Percentiles rank a stretch among this genome's conserved stretches.
phyloP scores from a whole-genome alignment of 2,888 invertebrate genomes.

The Megamerina dolium region DNA sequence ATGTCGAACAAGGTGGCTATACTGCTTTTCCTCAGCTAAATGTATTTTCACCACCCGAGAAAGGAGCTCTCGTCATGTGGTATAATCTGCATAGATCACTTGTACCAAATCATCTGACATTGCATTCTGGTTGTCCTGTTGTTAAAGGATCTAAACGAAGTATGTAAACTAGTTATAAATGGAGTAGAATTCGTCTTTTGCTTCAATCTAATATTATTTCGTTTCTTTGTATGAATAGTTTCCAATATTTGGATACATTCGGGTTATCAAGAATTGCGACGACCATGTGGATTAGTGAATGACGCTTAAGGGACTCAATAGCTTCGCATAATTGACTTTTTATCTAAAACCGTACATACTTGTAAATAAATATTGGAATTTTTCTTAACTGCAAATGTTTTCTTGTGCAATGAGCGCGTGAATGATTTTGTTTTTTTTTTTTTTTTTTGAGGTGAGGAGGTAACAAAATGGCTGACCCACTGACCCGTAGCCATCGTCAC shows the following conservation, averaged over 20 bases:
- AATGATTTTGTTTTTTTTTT: too few relatives aligned
- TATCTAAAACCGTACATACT: too few relatives aligned
- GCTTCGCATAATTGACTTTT: too few relatives aligned
- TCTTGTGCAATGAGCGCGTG: too few relatives aligned
- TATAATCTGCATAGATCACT: slow-evolving; percentile 82
- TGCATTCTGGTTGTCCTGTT: slow-evolving; percentile 95
- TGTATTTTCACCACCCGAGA: slow-evolving; percentile 76
- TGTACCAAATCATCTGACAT: slow-evolving; percentile 75
- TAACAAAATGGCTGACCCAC: too few relatives aligned
- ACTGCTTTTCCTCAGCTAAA: slow-evolving; percentile 91
- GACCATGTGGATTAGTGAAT: slow-evolving; percentile 54
- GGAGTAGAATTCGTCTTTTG: neutral
- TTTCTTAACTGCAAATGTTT: too few relatives aligned
- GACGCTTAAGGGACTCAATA: slow-evolving; percentile 46
- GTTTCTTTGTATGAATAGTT: slow-evolving; percentile 50
- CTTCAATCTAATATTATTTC: neutral
- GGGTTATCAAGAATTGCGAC: slow-evolving; percentile 69
- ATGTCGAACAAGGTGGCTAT: slow-evolving; percentile 93
- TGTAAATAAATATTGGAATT: too few relatives aligned
- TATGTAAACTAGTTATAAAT: slow-evolving; percentile 45
- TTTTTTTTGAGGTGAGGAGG: too few relatives aligned
- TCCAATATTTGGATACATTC: slow-evolving; percentile 89
- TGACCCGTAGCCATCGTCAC: too few relatives aligned
- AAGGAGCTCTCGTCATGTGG: slow-evolving; percentile 91
- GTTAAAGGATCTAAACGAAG: slow-evolving; percentile 93